These are phyloP conservation scores for Diarsia mendica DNA, from an alignment of 2,888 invertebrate genomes.

Conservation along the genomic window DNA sequence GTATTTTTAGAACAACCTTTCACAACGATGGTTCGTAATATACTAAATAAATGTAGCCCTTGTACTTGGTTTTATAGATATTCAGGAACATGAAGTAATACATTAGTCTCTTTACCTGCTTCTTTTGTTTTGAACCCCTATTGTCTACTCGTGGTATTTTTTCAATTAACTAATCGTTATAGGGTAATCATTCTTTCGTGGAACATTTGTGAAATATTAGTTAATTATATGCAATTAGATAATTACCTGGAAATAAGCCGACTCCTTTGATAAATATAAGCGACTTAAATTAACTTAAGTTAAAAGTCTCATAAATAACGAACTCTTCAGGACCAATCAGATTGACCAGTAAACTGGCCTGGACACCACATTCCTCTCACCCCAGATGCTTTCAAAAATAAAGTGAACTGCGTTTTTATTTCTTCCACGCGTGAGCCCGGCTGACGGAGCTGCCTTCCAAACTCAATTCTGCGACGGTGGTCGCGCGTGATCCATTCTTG, in stretches of 20 bases:
- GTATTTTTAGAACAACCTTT: not conserved
- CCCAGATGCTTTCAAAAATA: no score
- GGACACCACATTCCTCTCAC: no score
- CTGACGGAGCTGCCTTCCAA: no score
- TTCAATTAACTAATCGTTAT: slow-evolving; percentile 4
- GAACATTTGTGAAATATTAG: not conserved
- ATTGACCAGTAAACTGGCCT: no score
- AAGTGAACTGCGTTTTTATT: no score
- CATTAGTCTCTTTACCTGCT: not conserved
- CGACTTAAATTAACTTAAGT: not conserved
- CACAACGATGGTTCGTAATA: not conserved
- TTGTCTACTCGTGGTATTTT: slow-evolving; percentile 35
- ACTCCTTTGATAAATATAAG: not conserved
- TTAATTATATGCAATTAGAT: not conserved
- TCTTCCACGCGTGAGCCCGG: no score
- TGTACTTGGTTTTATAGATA: not conserved
- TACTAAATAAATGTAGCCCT: slow-evolving; percentile 24
- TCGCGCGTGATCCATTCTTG: no score
- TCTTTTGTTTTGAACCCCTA: slow-evolving; percentile 11
- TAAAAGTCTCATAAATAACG: no score
- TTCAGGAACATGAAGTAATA: not conserved
- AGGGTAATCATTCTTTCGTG: not conserved
- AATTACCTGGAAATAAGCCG: not conserved
- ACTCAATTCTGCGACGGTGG: no score
- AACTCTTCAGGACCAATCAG: no score